Evolutionary conservation across 2,797 vertebrate species (phyloP).

Genomic region (Ispidina lecontei): DNA sequence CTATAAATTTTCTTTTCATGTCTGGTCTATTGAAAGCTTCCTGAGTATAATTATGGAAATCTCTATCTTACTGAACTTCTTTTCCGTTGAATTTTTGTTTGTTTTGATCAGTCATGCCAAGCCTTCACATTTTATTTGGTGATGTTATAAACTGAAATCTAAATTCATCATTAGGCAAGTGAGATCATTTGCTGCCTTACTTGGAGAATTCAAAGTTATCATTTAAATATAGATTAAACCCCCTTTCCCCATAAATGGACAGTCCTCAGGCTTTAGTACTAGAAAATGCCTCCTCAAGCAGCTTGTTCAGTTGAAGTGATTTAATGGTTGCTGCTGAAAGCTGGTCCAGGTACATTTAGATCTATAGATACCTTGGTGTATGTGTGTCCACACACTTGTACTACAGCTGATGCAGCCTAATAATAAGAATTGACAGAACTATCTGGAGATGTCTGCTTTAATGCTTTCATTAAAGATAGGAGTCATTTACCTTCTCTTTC

Average conservation of each 20-base stretch:
- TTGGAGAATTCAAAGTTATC: not conserved
- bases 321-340: not conserved
- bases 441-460: not conserved
- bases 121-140: not conserved
- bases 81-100: not conserved
- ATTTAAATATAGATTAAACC: not conserved
- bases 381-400: not conserved
- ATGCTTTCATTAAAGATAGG: not conserved
- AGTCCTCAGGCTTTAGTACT: not conserved
- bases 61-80: not conserved
- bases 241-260: not conserved
- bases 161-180: not conserved
- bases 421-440: not conserved
- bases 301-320: not conserved
- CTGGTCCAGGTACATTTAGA: not conserved
- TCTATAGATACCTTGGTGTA: too few species aligned
- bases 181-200: not conserved
- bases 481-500: not conserved
- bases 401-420: not conserved
- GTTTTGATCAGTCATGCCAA: not conserved
- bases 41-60: not conserved
- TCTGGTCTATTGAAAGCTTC: conserved; percentile 18
- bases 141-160: not conserved
- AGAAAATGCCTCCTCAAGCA: not conserved
- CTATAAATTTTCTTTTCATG: conserved; percentile 9